phyloP scores from a whole-genome alignment of 1,140 invertebrate genomes.

The Apocrypta bakeri region DNA sequence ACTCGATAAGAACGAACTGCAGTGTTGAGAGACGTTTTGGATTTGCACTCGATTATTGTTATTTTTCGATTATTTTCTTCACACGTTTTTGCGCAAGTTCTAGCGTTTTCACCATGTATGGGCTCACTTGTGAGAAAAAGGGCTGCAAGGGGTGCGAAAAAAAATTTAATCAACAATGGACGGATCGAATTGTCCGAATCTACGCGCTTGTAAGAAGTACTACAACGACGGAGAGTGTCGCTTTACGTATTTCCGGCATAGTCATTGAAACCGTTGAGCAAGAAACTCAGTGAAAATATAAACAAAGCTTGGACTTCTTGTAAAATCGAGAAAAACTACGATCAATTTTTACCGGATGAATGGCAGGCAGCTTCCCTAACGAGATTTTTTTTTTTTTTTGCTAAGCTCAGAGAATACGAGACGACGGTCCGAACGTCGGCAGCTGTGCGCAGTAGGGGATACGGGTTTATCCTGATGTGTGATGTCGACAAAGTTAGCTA shows the following conservation, averaged over 20 bases:
- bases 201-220: slow-evolving; percentile 34
- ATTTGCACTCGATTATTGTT: neutral
- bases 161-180: slow-evolving; percentile 31
- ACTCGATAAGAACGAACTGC: slow-evolving; percentile 4
- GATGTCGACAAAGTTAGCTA: slow-evolving; percentile 31
- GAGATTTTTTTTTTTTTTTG: neutral
- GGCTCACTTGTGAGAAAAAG: neutral
- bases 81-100: too few relatives aligned
- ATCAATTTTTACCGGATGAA: slow-evolving; percentile 13
- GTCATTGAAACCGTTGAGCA: too few relatives aligned
- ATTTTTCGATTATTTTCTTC: neutral
- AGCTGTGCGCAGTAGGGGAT: neutral
- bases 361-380: neutral
- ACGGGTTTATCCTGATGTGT: neutral
- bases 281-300: too few relatives aligned
- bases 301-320: too few relatives aligned
- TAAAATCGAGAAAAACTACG: neutral
- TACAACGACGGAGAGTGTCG: slow-evolving; percentile 41
- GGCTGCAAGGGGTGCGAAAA: neutral
- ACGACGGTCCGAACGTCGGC: neutral
- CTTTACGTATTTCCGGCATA: slow-evolving; percentile 40
- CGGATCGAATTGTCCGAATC: slow-evolving; percentile 35
- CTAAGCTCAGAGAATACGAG: neutral
- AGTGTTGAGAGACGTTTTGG: neutral
- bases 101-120: neutral